Base-by-base conservation (phyloP, 2,797 vertebrate genomes). In the Melanotaenia pygmaea region DNA sequence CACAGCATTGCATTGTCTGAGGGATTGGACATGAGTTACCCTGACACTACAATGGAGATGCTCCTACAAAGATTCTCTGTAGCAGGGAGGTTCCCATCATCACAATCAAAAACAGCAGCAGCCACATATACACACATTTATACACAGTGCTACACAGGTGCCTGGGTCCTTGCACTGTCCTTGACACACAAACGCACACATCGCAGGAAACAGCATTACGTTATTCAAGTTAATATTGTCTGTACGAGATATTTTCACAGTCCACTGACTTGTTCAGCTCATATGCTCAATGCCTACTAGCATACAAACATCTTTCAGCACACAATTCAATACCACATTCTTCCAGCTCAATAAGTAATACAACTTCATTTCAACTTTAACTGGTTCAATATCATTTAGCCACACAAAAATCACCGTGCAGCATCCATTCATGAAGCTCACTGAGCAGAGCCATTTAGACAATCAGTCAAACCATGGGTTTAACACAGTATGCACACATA, bases 1-100 rank as follows among this genome's bases (percentile, higher is more conserved):
- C 88, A 86, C 85, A 76, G 91, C 88, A 89, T 76, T 79, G 77
- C 83, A 82, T 82, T 77, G 88, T 88, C 90, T 80, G 82, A 91
- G 82, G 88, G 86, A 87, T 89, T 87, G 88, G 87, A 91, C 88
- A 90, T 70, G 70, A 89, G 82, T 64, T 80, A 72, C 69, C 60
- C 82, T 86, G 83, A 90, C 88, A 85, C 86, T 85, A 90, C 85
- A 89, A 89, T 83, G 70, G 80, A 86, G 75, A 82, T 5, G 62
- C 77, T 86, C 86, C 74, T 85, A 86, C 72, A 87, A 81, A 88
- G 83, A 83, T 67, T 85, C 79, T 88, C 70, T 38, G 68, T 84
- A 86, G 85, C 82, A 79, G 71, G 82, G 77, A 86, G 88, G 83
- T 81, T 89, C 77, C 74, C 80, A 79, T 91, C 83, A 85, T 74